Conservation (phyloP, 23 tunicate species). For the Ascidia mentula region DNA sequence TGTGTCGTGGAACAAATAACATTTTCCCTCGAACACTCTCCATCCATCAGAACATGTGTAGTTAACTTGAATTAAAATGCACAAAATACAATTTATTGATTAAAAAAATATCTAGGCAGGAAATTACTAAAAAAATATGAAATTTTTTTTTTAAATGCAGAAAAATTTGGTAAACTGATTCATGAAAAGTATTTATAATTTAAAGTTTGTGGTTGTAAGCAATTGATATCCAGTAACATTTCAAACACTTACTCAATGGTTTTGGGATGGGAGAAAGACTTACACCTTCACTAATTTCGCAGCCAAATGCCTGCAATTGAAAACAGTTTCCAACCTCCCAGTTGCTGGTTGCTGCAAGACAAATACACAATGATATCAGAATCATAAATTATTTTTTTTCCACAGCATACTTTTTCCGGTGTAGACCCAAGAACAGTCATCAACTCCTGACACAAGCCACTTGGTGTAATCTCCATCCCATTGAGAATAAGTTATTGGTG, state of each 20-base stretch:
- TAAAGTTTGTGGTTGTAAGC: no score
- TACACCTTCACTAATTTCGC: slow-evolving; percentile 67
- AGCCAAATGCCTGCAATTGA: slow-evolving; percentile 41
- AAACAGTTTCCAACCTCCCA: slow-evolving; percentile 76
- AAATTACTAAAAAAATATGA: no score
- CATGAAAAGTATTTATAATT: no score
- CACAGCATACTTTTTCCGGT: slow-evolving; percentile 83
- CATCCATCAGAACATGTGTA: slow-evolving; percentile 61
- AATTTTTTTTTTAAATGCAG: no score
- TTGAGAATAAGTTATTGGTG: slow-evolving; percentile 27
- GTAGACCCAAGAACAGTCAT: slow-evolving; percentile 68
- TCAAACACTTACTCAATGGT: slow-evolving; percentile 50
- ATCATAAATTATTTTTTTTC: no score
- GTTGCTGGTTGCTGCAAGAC: slow-evolving; percentile 26
- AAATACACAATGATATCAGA: no score
- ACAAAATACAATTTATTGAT: no score
- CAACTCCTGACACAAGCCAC: slow-evolving; percentile 12
- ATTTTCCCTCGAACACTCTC: slow-evolving; percentile 49
- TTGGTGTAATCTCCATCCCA: slow-evolving; percentile 51
- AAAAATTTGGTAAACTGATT: no score
- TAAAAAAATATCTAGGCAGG: no score
- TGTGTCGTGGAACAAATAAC: slow-evolving; percentile 37
- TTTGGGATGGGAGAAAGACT: slow-evolving; percentile 31
- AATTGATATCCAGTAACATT: no score
- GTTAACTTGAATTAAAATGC: no score